Percentiles rank a stretch among this genome's conserved stretches.
These are phyloP conservation scores for Chionodraco myersi DNA, from an alignment of 2,113 vertebrate species.

Conservation along the genomic window DNA sequence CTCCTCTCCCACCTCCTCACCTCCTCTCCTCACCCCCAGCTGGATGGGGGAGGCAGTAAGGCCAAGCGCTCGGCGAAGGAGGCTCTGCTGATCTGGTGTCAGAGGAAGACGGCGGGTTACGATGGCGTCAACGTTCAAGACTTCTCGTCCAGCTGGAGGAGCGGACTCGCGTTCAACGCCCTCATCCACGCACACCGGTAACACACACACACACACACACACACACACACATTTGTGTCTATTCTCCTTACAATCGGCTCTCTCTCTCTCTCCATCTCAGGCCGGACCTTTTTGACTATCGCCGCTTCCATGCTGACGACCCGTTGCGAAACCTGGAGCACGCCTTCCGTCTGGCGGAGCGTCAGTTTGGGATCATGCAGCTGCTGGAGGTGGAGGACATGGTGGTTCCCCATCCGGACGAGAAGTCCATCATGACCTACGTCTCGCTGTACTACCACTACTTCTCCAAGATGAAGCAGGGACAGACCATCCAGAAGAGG, in stretches of 20 bases:
- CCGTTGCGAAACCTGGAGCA: conserved; percentile 84
- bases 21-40: conserved; percentile 65
- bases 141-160: conserved; percentile 92
- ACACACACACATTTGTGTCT: conserved; percentile 79
- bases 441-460: conserved; percentile 93
- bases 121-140: conserved; percentile 86
- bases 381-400: conserved; percentile 92
- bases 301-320: conserved; percentile 74
- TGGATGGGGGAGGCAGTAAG: conserved; percentile 81
- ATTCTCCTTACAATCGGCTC: not conserved
- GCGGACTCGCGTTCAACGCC: conserved; percentile 91
- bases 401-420: conserved; percentile 85
- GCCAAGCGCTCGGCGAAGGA: conserved; percentile 89
- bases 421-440: conserved; percentile 94
- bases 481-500: conserved; percentile 88
- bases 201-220: conserved; percentile 65
- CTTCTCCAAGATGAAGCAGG: conserved; percentile 89
- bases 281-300: conserved; percentile 90
- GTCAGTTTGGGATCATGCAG: conserved; percentile 87
- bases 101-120: conserved; percentile 89
- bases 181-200: conserved; percentile 93
- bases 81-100: conserved; percentile 93
- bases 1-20: too few species aligned
- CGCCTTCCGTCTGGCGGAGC: conserved; percentile 88
- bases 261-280: conserved; percentile 69